Evolutionary conservation across 1,140 invertebrate genomes (phyloP).

Genomic region (Drosophila ercepeae): DNA sequence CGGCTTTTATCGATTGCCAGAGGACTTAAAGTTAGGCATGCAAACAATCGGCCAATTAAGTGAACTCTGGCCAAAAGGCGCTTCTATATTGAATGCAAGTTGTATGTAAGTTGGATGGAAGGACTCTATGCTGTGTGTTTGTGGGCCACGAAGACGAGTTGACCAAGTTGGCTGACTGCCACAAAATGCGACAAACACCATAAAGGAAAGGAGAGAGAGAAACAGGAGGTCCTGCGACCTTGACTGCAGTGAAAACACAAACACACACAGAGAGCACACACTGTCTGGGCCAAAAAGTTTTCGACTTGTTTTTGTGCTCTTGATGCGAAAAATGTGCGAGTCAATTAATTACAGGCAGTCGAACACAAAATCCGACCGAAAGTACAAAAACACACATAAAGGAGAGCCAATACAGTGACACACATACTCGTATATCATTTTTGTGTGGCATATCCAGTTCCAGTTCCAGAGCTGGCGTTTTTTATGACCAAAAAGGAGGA

Average conservation of each 20-base stretch:
- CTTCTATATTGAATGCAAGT: background rate
- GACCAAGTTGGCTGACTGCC: slow-evolving; percentile 56
- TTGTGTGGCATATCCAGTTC: slow-evolving; percentile 38
- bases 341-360: slow-evolving; percentile 76
- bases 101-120: background rate
- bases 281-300: slow-evolving; percentile 44
- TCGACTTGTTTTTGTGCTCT: slow-evolving; percentile 52
- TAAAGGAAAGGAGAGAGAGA: background rate
- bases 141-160: slow-evolving; percentile 14
- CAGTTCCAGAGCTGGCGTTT: slow-evolving; percentile 45
- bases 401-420: background rate
- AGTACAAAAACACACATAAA: background rate
- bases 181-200: slow-evolving; percentile 32
- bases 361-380: slow-evolving; percentile 13
- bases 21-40: slow-evolving; percentile 9
- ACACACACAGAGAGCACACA: background rate
- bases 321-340: slow-evolving; percentile 67
- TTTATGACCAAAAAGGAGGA: slow-evolving; percentile 62
- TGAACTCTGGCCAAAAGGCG: background rate
- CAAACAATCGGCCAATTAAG: slow-evolving; percentile 14
- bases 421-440: slow-evolving; percentile 21
- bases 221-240: slow-evolving; percentile 43
- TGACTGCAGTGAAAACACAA: slow-evolving; percentile 49
- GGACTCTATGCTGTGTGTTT: background rate
- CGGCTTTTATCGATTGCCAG: background rate